phyloP scores from a whole-genome alignment of 2,888 invertebrate species.

The Empis livida region DNA sequence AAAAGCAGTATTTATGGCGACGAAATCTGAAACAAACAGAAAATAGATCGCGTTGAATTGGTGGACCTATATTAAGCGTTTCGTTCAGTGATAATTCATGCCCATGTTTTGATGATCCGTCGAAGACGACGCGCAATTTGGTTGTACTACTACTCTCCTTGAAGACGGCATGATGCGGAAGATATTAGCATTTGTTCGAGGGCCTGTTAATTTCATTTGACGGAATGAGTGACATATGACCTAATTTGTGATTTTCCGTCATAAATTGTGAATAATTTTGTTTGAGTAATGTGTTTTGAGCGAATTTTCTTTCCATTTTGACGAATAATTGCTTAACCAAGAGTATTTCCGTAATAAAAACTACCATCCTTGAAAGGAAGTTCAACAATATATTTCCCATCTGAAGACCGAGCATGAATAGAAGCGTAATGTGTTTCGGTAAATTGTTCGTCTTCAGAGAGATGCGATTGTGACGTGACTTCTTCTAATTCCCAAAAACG shows the following conservation, averaged over 20 bases:
- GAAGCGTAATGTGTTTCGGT: constrained; percentile 5
- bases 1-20: constrained; percentile 9
- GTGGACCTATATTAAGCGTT: constrained; percentile 7
- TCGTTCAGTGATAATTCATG: too few species aligned
- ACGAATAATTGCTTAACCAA: constrained; percentile 4
- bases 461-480: neutral
- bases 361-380: constrained; percentile 4
- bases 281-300: neutral
- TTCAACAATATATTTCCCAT: constrained; percentile 8
- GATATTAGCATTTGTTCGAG: constrained; percentile 5
- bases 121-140: constrained; percentile 10
- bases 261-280: constrained; percentile 10
- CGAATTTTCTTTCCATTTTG: constrained; percentile 9
- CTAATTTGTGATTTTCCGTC: constrained; percentile 8
- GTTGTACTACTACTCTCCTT: constrained; percentile 10
- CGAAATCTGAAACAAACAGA: constrained; percentile 12
- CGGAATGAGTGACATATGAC: constrained; percentile 9
- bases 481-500: constrained; percentile 9
- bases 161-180: constrained; percentile 13
- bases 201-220: constrained; percentile 3
- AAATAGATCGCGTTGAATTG: constrained; percentile 9
- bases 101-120: constrained; percentile 6
- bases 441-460: neutral
- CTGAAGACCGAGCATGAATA: constrained; percentile 3
- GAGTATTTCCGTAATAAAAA: constrained; percentile 6